phyloP scores from a whole-genome alignment of 1,140 invertebrate genomes.

The Drosophila sulfurigaster region DNA sequence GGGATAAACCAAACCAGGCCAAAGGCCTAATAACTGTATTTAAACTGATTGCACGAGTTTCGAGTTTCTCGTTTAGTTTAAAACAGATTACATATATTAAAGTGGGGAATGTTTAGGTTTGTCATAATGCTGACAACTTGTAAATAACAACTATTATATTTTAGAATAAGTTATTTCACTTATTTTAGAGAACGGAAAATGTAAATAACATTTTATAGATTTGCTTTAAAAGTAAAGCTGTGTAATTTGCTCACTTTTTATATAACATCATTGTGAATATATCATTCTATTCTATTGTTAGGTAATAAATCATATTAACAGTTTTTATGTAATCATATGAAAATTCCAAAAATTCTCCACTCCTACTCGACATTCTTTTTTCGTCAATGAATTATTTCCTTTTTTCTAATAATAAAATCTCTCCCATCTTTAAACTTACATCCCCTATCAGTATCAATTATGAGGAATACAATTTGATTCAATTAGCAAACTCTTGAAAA shows the following conservation, averaged over 20 bases:
- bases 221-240: too few species aligned
- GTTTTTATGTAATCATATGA: too few species aligned
- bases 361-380: too few species aligned
- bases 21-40: slow-evolving; percentile 8
- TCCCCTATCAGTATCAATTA: neutral
- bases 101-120: neutral
- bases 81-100: neutral
- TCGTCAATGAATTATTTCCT: neutral
- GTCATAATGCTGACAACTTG: too few species aligned
- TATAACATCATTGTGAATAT: too few species aligned
- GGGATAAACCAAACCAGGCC: slow-evolving; percentile 2
- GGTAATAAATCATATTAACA: too few species aligned
- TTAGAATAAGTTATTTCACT: neutral
- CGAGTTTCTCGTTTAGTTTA: neutral
- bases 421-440: neutral
- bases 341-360: too few species aligned
- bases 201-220: neutral
- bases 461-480: neutral
- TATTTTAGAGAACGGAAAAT: neutral
- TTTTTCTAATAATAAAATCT: neutral
- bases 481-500: neutral
- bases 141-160: too few species aligned
- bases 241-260: too few species aligned
- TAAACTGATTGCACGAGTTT: slow-evolving; percentile 1
- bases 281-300: too few species aligned